These are phyloP conservation scores for Vipera latastei DNA, from an alignment of 2,797 vertebrate genomes.

Conservation along the genomic window DNA sequence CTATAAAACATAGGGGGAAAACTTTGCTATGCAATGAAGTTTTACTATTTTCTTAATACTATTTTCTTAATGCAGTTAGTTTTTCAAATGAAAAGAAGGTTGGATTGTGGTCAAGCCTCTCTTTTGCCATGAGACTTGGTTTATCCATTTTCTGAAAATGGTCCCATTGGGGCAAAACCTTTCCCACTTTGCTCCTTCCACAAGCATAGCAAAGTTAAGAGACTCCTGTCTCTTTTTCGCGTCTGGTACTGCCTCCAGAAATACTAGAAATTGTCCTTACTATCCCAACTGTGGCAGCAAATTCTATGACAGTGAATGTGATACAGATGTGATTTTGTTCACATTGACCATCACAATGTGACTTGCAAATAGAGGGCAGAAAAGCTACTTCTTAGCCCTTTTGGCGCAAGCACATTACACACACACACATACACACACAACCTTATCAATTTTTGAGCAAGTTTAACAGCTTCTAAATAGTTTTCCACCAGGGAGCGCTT, in stretches of 20 bases:
- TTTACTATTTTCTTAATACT: background rate
- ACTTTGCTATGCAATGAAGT: background rate
- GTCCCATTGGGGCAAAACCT: background rate
- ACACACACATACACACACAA: background rate
- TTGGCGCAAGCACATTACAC: no score
- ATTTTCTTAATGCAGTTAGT: background rate
- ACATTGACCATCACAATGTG: background rate
- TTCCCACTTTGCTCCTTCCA: background rate
- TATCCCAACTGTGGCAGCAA: background rate
- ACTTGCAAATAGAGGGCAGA: background rate
- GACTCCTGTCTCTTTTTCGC: background rate
- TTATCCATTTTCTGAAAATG: background rate
- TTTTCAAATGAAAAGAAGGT: background rate
- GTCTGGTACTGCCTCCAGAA: background rate
- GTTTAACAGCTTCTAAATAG: background rate
- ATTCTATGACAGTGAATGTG: background rate
- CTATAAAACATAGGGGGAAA: background rate
- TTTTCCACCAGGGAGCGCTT: background rate
- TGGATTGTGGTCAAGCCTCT: background rate
- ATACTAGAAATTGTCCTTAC: background rate
- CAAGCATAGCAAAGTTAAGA: background rate
- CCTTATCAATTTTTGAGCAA: background rate
- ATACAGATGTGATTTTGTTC: background rate
- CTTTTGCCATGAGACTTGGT: background rate
- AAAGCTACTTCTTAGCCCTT: background rate